A percentile compares a stretch with the other conserved stretches of the same genome.
Evolutionary conservation across 2,888 invertebrate genomes (phyloP).

Genomic region (Antheraea assamensis): DNA sequence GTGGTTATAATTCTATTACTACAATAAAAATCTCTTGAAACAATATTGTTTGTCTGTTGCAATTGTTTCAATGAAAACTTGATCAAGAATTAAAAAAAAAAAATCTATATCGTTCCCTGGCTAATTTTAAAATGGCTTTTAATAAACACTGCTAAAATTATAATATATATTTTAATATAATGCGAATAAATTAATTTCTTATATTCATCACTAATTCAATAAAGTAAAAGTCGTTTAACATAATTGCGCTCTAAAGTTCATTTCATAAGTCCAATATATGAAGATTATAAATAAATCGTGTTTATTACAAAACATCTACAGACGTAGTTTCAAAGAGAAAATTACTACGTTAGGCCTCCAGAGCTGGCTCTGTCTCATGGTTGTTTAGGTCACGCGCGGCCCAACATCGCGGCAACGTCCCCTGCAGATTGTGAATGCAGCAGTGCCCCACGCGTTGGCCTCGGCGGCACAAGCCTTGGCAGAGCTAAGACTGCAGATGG

Average conservation of each 20-base stretch:
- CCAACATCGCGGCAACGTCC: slow-evolving; percentile 85
- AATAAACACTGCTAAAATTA: background rate
- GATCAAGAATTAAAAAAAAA: background rate
- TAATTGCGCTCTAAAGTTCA: background rate
- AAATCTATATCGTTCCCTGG: background rate
- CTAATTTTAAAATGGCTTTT: background rate
- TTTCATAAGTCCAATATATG: background rate
- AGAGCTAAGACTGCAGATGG: slow-evolving; percentile 76
- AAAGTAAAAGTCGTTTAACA: background rate
- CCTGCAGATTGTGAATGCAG: slow-evolving; percentile 85
- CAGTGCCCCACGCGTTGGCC: slow-evolving; percentile 66
- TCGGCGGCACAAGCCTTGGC: slow-evolving; percentile 63
- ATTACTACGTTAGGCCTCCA: slow-evolving; percentile 22
- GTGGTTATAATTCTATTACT: background rate
- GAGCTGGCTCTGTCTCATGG: slow-evolving; percentile 54
- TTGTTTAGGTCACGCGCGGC: slow-evolving; percentile 82
- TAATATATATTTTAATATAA: background rate
- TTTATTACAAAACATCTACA: background rate
- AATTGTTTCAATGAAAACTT: background rate
- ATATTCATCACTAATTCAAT: background rate
- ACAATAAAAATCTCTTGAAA: background rate
- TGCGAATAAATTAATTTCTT: background rate
- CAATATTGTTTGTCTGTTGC: background rate
- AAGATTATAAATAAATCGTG: background rate
- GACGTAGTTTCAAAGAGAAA: background rate